These are phyloP conservation scores for Phrynosoma blainvillii DNA, from an alignment of 2,113 vertebrate species.

Conservation along the genomic window DNA sequence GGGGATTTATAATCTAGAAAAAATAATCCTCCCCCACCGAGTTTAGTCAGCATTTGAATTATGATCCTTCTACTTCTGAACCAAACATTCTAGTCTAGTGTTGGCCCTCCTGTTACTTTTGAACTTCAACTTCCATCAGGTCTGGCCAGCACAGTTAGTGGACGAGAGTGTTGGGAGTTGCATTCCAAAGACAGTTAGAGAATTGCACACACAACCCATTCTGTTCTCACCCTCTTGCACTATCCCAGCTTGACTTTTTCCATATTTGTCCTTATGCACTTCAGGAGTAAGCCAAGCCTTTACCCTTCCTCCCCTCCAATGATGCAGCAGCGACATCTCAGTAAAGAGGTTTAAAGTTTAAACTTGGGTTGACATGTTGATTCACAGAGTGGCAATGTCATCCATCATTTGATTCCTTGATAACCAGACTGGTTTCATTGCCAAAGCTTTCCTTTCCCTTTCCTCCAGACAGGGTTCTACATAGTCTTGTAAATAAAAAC, in stretches of 20 bases:
- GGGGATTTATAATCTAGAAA: too few species aligned
- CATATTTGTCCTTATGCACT: too few species aligned
- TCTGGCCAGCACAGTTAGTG: background rate
- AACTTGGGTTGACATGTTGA: background rate
- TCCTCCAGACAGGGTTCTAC: background rate
- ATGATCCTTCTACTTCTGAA: too few species aligned
- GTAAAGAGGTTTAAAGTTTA: background rate
- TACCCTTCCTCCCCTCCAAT: background rate
- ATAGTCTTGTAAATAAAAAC: background rate
- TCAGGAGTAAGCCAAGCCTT: background rate
- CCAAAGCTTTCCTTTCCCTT: too few species aligned
- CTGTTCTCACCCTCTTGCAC: background rate
- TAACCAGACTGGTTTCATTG: background rate
- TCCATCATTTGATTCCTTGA: conserved; percentile 7
- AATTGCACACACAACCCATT: too few species aligned
- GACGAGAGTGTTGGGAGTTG: background rate
- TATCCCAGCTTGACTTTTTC: background rate
- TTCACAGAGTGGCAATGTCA: background rate
- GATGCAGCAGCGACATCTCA: background rate
- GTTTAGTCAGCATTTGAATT: too few species aligned
- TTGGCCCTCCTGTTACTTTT: background rate
- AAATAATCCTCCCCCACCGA: too few species aligned
- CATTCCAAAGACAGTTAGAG: background rate
- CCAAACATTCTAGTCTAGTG: background rate
- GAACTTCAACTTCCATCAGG: background rate